Percentiles rank a stretch among this genome's conserved stretches.
phyloP scores from a whole-genome alignment of 2,113 vertebrate species.

The Cryptomyrus ogoouensis region DNA sequence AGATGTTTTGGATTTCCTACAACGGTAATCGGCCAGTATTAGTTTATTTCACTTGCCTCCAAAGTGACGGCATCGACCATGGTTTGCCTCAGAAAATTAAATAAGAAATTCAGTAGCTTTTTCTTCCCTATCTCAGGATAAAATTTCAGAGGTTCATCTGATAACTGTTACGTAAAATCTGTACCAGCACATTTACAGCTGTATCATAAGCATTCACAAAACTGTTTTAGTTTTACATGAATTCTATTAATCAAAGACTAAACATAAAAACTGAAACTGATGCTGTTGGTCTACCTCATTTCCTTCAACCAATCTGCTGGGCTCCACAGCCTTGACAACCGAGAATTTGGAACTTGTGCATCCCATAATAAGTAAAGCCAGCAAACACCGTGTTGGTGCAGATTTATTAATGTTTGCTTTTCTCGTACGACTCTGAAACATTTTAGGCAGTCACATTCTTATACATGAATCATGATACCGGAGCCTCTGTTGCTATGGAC shows the following conservation, averaged over 20 bases:
- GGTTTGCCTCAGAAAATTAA: background rate
- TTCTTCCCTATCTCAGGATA: background rate
- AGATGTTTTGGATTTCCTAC: background rate
- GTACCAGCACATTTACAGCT: background rate
- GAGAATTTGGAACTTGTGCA: slow-evolving; percentile 49
- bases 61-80: background rate
- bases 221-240: background rate
- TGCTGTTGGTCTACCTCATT: slow-evolving; percentile 43
- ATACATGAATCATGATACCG: slow-evolving; percentile 25
- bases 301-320: slow-evolving; percentile 22
- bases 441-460: slow-evolving; percentile 45
- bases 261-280: background rate
- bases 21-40: background rate
- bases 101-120: background rate
- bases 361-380: slow-evolving; percentile 50
- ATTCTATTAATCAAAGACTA: background rate
- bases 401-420: background rate
- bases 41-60: background rate
- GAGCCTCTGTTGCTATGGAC: slow-evolving; percentile 41
- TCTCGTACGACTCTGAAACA: background rate
- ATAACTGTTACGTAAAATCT: background rate
- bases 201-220: background rate
- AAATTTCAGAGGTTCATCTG: background rate
- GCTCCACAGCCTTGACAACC: slow-evolving; percentile 42
- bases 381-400: background rate